Percentiles rank a stretch among this genome's conserved stretches.
Conservation (phyloP, 2,113 vertebrate genomes). For the Sitta europaea region DNA sequence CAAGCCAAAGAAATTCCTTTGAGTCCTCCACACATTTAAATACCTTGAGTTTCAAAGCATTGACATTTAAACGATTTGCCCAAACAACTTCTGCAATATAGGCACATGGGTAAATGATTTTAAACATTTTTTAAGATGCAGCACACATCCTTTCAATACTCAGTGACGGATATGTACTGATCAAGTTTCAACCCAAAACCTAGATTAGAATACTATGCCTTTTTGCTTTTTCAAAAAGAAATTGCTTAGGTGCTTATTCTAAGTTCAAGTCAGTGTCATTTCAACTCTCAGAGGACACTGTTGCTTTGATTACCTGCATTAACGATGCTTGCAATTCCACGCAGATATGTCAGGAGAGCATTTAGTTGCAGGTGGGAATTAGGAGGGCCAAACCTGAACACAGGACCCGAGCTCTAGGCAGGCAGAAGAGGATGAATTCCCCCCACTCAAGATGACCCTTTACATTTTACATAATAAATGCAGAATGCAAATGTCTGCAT, state of each 20-base stretch:
- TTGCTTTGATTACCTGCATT: neutral
- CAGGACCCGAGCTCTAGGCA: neutral
- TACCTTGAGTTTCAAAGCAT: neutral
- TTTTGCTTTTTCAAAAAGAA: neutral
- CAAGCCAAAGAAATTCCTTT: neutral
- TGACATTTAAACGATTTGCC: neutral
- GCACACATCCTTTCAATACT: neutral
- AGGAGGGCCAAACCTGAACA: neutral
- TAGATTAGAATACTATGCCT: neutral
- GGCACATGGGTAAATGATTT: neutral
- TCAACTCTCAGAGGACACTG: neutral
- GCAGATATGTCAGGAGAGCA: neutral
- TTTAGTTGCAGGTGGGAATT: neutral
- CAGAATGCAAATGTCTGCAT: neutral
- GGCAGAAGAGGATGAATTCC: neutral
- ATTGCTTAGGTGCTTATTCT: neutral
- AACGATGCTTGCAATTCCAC: neutral
- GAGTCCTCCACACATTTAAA: neutral
- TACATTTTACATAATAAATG: neutral
- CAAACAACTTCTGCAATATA: neutral
- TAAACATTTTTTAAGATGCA: neutral
- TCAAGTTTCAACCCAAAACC: neutral
- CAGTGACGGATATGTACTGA: neutral
- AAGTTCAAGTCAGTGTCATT: constrained; percentile 8
- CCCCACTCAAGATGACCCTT: neutral